Conservation (phyloP, 2,888 invertebrate genomes). For the Mechanitis mazaeus region DNA sequence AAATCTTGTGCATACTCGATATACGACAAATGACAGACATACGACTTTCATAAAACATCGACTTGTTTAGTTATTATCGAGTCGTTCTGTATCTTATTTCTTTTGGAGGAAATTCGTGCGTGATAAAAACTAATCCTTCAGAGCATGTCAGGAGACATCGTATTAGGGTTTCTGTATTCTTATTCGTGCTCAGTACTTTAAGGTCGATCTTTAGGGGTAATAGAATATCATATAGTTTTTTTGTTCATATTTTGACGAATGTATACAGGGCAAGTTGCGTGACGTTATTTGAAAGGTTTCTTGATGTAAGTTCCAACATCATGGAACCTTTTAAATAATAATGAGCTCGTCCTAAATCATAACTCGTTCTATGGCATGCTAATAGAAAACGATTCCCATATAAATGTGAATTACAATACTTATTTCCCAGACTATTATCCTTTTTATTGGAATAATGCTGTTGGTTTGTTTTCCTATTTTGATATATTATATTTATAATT, state of each 20-base stretch:
- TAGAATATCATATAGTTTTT: constrained; percentile 65
- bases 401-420: constrained; percentile 23
- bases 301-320: constrained; percentile 40
- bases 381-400: constrained; percentile 60
- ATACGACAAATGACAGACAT: constrained; percentile 38
- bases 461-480: no score
- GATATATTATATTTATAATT: no score
- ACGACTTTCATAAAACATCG: constrained; percentile 56
- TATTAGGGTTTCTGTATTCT: constrained; percentile 57
- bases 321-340: constrained; percentile 72
- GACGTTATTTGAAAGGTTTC: constrained; percentile 48
- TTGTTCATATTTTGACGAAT: constrained; percentile 53
- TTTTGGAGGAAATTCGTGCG: constrained; percentile 58
- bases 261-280: constrained; percentile 71
- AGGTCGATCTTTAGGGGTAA: constrained; percentile 43
- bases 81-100: constrained; percentile 29
- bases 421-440: not conserved
- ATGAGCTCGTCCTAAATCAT: constrained; percentile 65
- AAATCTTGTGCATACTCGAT: constrained; percentile 48
- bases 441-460: no score
- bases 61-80: constrained; percentile 45
- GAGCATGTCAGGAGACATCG: constrained; percentile 58
- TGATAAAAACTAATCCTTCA: constrained; percentile 67
- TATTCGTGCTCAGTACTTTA: constrained; percentile 54
- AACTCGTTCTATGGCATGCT: constrained; percentile 56